Evolutionary conservation across 2,888 invertebrate species (phyloP).

Genomic region (Mythimna pallens): DNA sequence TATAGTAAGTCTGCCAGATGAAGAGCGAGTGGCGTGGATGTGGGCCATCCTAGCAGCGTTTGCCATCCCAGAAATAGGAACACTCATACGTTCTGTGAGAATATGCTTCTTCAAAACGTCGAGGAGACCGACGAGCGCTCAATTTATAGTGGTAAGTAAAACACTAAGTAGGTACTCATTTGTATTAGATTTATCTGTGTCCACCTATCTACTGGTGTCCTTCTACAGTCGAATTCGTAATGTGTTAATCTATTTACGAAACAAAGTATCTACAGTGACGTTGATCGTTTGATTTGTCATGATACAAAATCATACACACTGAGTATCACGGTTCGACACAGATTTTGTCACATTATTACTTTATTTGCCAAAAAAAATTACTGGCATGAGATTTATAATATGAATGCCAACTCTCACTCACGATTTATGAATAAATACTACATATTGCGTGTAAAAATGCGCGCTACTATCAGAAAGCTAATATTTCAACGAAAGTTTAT

Average conservation of each 20-base stretch:
- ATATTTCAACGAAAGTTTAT: conserved; percentile 14
- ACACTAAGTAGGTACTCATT: not conserved
- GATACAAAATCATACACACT: not conserved
- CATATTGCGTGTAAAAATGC: conserved; percentile 20
- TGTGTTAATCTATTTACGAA: no score
- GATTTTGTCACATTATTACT: conserved; percentile 6
- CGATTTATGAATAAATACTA: conserved; percentile 17
- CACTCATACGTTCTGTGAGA: conserved; percentile 95
- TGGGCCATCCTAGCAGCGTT: conserved; percentile 97
- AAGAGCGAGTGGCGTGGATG: conserved; percentile 97
- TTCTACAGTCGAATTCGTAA: no score
- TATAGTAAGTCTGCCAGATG: conserved; percentile 94
- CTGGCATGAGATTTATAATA: conserved; percentile 12
- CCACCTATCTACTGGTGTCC: not conserved
- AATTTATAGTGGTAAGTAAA: conserved; percentile 87
- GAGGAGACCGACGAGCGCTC: conserved; percentile 92
- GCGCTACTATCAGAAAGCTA: not conserved
- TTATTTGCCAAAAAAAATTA: not conserved
- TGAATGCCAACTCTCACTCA: conserved; percentile 20
- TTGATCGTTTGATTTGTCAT: not conserved
- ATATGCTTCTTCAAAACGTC: conserved; percentile 98
- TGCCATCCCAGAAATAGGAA: conserved; percentile 96
- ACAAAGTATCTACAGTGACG: no score
- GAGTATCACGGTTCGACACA: not conserved
- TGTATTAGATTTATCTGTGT: not conserved